Evolutionary conservation across 2,888 invertebrate species (phyloP).

Genomic region (Drosophila maculinotata): DNA sequence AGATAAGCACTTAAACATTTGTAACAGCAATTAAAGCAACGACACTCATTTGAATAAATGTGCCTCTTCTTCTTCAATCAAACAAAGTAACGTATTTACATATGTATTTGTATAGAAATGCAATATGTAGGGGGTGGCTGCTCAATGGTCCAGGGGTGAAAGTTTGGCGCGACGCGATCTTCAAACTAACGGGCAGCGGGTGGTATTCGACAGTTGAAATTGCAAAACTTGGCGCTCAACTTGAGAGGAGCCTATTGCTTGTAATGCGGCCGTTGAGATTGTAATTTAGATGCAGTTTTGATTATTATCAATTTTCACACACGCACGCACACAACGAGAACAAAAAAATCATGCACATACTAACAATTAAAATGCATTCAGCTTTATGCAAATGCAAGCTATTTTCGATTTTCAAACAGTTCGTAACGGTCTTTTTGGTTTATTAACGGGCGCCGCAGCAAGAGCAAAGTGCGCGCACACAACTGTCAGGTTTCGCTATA

Average conservation of each 20-base stretch:
- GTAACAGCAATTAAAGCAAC: not conserved
- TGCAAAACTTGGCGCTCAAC: conserved; percentile 17
- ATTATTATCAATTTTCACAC: conserved; percentile 17
- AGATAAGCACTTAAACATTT: not conserved
- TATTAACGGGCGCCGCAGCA: conserved; percentile 33
- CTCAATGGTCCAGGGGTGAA: not conserved
- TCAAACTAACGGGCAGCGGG: conserved; percentile 6
- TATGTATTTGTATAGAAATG: conserved; percentile 19
- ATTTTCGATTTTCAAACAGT: conserved; percentile 16
- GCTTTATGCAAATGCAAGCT: conserved; percentile 7
- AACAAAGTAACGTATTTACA: not conserved
- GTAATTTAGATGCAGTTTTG: conserved; percentile 42
- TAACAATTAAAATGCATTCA: conserved; percentile 31
- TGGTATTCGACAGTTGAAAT: conserved; percentile 34
- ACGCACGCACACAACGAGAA: conserved; percentile 5
- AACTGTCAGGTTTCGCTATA: conserved; percentile 40
- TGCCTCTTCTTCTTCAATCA: not conserved
- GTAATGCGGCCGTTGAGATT: conserved; percentile 48
- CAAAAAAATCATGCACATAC: conserved; percentile 9
- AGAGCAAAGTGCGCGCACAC: conserved; percentile 34
- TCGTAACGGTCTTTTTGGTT: conserved; percentile 39
- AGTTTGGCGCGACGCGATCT: conserved; percentile 10
- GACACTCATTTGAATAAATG: conserved; percentile 1
- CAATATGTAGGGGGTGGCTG: conserved; percentile 12
- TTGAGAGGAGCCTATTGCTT: conserved; percentile 43